phyloP scores from a whole-genome alignment of 2,888 invertebrate genomes.

The Pseudolycoriella hygida region DNA sequence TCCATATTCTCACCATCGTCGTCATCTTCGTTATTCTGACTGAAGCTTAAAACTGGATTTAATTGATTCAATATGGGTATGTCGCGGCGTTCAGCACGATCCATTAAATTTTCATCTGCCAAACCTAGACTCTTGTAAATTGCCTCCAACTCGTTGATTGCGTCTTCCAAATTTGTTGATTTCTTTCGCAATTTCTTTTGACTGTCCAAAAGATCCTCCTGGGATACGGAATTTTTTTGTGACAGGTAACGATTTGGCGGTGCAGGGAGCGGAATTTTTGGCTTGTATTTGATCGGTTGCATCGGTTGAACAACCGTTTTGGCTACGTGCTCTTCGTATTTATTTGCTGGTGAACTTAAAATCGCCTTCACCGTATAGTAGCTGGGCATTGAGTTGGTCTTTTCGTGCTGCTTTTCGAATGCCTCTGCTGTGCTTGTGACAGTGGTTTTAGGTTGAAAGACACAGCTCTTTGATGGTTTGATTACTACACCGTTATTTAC shows the following conservation, averaged over 20 bases:
- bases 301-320: constrained; percentile 11
- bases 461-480: constrained; percentile 19
- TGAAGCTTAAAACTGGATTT: constrained; percentile 25
- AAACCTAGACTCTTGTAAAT: constrained; percentile 77
- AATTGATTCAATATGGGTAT: constrained; percentile 27
- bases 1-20: constrained; percentile 39
- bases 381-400: constrained; percentile 26
- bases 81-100: constrained; percentile 59
- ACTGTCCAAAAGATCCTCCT: constrained; percentile 19
- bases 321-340: constrained; percentile 27
- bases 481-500: constrained; percentile 24
- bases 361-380: constrained; percentile 17
- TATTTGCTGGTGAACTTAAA: constrained; percentile 18
- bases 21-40: constrained; percentile 32
- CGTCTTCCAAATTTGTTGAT: constrained; percentile 70
- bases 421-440: background rate
- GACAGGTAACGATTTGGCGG: constrained; percentile 15
- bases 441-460: background rate
- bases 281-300: constrained; percentile 1
- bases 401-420: constrained; percentile 9
- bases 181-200: constrained; percentile 31
- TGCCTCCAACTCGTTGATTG: constrained; percentile 75
- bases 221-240: constrained; percentile 13
- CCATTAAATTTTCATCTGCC: constrained; percentile 64
- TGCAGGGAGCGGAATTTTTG: constrained; percentile 7